phyloP scores from a whole-genome alignment of 2,888 invertebrate species.

The Euspilapteryx auroguttella region DNA sequence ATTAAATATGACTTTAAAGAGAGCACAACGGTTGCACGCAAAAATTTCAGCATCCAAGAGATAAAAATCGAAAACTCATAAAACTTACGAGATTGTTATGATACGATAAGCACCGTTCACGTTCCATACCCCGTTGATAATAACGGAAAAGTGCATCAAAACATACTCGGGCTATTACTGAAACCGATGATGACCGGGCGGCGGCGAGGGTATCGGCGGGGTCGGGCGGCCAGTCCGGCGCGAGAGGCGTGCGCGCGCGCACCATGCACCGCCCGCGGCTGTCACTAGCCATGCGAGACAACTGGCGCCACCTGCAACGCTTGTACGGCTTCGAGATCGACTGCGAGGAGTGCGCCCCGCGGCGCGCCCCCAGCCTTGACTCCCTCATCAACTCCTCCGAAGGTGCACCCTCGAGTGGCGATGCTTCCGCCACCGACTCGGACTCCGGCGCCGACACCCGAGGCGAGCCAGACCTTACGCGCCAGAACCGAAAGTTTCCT shows the following conservation, averaged over 20 bases:
- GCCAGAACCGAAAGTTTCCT: conserved; percentile 12
- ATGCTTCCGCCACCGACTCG: conserved; percentile 64
- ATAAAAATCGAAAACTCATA: no score
- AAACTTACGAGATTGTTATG: no score
- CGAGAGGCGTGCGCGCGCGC: conserved; percentile 47
- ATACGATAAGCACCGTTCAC: no score
- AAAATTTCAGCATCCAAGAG: no score
- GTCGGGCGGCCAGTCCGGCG: conserved; percentile 23
- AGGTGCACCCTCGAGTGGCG: conserved; percentile 62
- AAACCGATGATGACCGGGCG: conserved; percentile 1
- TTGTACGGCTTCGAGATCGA: conserved; percentile 50
- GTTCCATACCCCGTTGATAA: no score
- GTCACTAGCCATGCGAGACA: conserved; percentile 57
- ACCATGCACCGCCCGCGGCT: conserved; percentile 57
- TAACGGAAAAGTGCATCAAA: no score
- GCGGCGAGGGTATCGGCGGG: no score
- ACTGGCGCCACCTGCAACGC: conserved; percentile 53
- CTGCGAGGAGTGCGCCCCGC: conserved; percentile 27
- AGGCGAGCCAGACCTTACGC: conserved; percentile 36
- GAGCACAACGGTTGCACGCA: no score
- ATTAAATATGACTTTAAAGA: no score
- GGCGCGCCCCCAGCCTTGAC: conserved; percentile 64
- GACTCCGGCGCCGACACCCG: conserved; percentile 70
- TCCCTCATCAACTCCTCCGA: conserved; percentile 71
- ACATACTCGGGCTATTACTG: no score